Percentiles rank a stretch among this genome's conserved stretches.
phyloP scores from a whole-genome alignment of 1,140 invertebrate species.

The Tigriopus japonicus region DNA sequence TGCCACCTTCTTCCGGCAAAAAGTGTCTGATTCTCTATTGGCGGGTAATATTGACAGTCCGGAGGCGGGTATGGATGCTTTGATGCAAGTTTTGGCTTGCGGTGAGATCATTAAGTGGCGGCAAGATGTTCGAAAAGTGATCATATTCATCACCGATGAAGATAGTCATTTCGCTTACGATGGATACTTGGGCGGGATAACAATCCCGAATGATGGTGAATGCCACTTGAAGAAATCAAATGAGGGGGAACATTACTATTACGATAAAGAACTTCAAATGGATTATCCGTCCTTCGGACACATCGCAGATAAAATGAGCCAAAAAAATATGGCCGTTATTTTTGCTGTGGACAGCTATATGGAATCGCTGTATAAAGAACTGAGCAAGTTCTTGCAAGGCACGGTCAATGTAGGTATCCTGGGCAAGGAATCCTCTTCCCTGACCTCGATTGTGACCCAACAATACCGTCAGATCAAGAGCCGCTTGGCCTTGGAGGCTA shows the following conservation, averaged over 20 bases:
- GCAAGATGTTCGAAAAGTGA: conserved; percentile 30
- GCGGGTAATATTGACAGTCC: conserved; percentile 49
- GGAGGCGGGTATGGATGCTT: conserved; percentile 56
- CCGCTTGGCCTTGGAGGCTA: neutral
- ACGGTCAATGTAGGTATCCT: neutral
- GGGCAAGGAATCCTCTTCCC: neutral
- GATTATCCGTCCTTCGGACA: conserved; percentile 97
- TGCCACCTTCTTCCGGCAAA: conserved; percentile 35
- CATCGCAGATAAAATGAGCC: conserved; percentile 22
- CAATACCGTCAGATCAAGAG: conserved; percentile 4
- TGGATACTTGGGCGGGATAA: conserved; percentile 45
- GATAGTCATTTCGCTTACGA: conserved; percentile 38
- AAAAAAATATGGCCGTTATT: neutral
- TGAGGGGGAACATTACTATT: conserved; percentile 25
- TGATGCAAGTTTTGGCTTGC: conserved; percentile 42
- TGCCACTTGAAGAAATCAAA: conserved; percentile 38
- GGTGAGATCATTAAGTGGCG: conserved; percentile 22
- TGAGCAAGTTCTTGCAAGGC: conserved; percentile 5
- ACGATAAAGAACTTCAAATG: conserved; percentile 44
- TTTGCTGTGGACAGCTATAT: conserved; percentile 1
- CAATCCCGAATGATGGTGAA: conserved; percentile 46
- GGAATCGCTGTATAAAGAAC: neutral
- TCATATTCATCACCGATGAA: conserved; percentile 37
- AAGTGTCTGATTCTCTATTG: conserved; percentile 25
- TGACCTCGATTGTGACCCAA: neutral